These are phyloP conservation scores for Agrilus cyanescens DNA, from an alignment of 2,888 invertebrate genomes.

Conservation along the genomic window DNA sequence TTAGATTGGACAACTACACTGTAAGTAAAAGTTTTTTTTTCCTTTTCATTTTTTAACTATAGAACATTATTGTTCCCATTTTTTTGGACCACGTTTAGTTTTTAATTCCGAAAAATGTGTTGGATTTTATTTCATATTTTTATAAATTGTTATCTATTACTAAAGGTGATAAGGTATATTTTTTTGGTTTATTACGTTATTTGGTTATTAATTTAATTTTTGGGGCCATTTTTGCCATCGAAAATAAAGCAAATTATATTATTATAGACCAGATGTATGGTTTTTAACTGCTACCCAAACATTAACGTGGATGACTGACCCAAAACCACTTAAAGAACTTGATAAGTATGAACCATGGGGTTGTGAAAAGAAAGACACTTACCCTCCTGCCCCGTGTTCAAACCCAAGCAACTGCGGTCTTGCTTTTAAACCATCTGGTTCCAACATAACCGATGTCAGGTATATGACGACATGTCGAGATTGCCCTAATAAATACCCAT, in stretches of 20 bases:
- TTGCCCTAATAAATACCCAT: constrained; percentile 77
- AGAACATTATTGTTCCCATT: no score
- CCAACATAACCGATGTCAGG: constrained; percentile 68
- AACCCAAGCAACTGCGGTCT: constrained; percentile 75
- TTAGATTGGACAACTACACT: constrained; percentile 64
- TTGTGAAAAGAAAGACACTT: constrained; percentile 57
- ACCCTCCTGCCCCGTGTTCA: constrained; percentile 66
- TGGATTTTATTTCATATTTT: not conserved
- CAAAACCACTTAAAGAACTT: constrained; percentile 55
- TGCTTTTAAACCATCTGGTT: constrained; percentile 61
- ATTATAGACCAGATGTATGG: constrained; percentile 69
- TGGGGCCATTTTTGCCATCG: no score
- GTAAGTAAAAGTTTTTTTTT: constrained; percentile 38
- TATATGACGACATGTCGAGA: constrained; percentile 81
- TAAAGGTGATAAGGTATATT: no score
- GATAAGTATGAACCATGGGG: constrained; percentile 70
- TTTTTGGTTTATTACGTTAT: not conserved
- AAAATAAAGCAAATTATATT: constrained; percentile 10
- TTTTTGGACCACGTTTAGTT: not conserved
- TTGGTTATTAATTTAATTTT: not conserved
- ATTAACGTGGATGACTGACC: constrained; percentile 85
- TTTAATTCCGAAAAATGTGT: no score
- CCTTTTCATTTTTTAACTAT: not conserved
- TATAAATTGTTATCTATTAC: no score
- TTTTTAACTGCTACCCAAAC: constrained; percentile 80